These are phyloP conservation scores for Mycetomoellerius zeteki DNA, from an alignment of 1,140 invertebrate species.

Conservation along the genomic window DNA sequence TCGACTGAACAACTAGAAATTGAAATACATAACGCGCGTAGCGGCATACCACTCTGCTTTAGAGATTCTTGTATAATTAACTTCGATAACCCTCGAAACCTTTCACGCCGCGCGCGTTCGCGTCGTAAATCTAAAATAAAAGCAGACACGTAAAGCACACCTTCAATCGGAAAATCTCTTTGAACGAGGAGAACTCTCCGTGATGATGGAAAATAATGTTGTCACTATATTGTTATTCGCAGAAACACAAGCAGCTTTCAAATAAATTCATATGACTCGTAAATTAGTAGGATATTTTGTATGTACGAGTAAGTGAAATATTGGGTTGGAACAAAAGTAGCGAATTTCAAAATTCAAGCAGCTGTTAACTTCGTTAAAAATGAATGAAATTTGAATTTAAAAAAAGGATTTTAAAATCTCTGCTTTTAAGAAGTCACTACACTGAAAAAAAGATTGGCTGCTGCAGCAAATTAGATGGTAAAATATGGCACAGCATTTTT, in stretches of 20 bases:
- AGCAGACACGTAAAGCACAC: neutral
- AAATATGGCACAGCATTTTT: too few relatives aligned
- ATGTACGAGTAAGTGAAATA: neutral
- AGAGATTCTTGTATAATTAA: slow-evolving; percentile 21
- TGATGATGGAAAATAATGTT: neutral
- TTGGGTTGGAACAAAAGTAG: too few relatives aligned
- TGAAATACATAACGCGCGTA: slow-evolving; percentile 28
- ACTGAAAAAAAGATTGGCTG: too few relatives aligned
- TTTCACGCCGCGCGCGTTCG: neutral
- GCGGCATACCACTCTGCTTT: neutral
- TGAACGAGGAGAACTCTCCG: neutral
- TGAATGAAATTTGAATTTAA: too few relatives aligned
- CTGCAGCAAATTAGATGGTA: too few relatives aligned
- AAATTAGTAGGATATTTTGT: slow-evolving; percentile 12
- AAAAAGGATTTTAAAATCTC: too few relatives aligned
- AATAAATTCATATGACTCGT: slow-evolving; percentile 6
- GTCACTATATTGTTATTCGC: neutral
- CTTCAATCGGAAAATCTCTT: neutral
- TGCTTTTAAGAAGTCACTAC: too few relatives aligned
- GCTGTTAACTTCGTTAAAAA: too few relatives aligned
- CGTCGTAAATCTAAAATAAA: slow-evolving; percentile 9
- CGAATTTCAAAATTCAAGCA: too few relatives aligned
- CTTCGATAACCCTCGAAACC: slow-evolving; percentile 4
- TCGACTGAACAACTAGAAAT: slow-evolving; percentile 4
- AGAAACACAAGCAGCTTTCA: neutral